phyloP scores from a whole-genome alignment of 2,888 invertebrate species.

The Latrodectus hesperus region DNA sequence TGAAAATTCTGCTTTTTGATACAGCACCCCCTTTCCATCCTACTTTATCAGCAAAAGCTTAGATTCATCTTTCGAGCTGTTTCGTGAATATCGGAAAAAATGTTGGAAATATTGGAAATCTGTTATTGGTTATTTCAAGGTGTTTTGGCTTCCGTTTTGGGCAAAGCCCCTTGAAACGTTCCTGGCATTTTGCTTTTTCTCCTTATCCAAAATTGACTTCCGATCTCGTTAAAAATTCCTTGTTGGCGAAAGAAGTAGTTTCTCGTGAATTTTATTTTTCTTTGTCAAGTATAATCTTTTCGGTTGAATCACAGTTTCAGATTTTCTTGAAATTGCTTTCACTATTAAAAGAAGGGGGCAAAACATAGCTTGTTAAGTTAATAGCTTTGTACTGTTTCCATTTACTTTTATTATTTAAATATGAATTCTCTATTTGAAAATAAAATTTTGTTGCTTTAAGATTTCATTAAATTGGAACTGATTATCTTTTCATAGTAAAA shows the following conservation, averaged over 20 bases:
- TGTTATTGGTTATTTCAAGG: slow-evolving; percentile 61
- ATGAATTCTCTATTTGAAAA: too few relatives aligned
- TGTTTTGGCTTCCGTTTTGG: slow-evolving; percentile 3
- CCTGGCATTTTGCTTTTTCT: background rate
- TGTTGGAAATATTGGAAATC: slow-evolving; percentile 38
- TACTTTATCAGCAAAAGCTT: background rate
- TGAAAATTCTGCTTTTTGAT: background rate
- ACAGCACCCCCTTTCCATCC: background rate
- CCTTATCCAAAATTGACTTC: slow-evolving; percentile 21
- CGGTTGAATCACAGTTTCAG: too few relatives aligned
- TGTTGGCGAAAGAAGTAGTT: background rate
- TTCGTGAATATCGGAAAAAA: slow-evolving; percentile 34
- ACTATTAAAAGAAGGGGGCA: too few relatives aligned
- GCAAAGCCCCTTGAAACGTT: background rate
- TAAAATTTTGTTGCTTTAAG: too few relatives aligned
- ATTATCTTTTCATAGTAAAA: too few relatives aligned
- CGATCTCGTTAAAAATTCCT: slow-evolving; percentile 33
- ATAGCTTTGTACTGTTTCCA: too few relatives aligned
- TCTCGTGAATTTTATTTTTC: too few relatives aligned
- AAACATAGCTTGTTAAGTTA: too few relatives aligned
- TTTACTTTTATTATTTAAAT: too few relatives aligned
- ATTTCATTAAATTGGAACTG: too few relatives aligned
- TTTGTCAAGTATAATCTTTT: too few relatives aligned
- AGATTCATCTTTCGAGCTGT: background rate
- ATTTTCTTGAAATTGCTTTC: too few relatives aligned